phyloP scores from a whole-genome alignment of 2,113 vertebrate species.

The Archilochus colubris region DNA sequence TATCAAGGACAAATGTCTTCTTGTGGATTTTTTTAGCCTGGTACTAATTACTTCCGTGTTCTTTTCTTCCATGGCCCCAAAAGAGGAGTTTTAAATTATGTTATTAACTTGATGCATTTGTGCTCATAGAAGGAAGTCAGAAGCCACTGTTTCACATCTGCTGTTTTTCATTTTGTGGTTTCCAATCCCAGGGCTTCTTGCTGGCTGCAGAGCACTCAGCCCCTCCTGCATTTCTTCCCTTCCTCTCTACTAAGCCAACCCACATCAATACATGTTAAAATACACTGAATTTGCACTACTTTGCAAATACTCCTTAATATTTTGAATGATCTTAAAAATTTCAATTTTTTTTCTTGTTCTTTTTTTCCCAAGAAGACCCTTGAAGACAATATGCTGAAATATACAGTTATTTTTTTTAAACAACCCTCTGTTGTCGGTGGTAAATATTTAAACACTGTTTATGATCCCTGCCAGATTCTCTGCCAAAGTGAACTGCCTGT shows the following conservation, averaged over 20 bases:
- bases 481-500: neutral
- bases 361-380: neutral
- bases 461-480: neutral
- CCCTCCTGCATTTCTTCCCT: neutral
- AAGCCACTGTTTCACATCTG: conserved; percentile 37
- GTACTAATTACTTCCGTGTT: neutral
- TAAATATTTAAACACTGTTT: neutral
- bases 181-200: neutral
- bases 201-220: neutral
- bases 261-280: neutral
- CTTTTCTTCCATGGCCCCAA: neutral
- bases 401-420: neutral
- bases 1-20: neutral
- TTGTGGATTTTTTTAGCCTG: neutral
- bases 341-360: neutral
- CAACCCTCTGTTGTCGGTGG: neutral
- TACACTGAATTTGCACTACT: neutral
- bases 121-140: conserved; percentile 19
- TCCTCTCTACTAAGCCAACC: neutral
- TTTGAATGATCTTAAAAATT: neutral
- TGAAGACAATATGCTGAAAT: neutral
- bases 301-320: neutral
- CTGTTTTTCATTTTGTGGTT: conserved; percentile 20
- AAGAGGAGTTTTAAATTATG: neutral
- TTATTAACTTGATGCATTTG: conserved; percentile 30